Evolutionary conservation across 2,888 invertebrate species (phyloP).

Genomic region (Metallyticus violacea): DNA sequence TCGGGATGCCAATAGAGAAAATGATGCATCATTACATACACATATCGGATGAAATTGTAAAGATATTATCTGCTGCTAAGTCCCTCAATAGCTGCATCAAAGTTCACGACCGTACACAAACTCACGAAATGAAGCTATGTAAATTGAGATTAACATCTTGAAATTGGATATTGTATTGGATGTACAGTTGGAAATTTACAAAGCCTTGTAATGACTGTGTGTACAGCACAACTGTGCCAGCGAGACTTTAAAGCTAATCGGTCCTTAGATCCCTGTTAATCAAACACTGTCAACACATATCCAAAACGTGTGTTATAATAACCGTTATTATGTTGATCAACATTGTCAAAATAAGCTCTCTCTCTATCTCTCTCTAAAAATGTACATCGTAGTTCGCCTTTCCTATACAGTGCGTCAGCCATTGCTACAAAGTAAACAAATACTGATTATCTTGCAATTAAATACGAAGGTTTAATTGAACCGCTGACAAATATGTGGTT

Average conservation of each 20-base stretch:
- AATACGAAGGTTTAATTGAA: neutral
- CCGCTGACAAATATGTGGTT: neutral
- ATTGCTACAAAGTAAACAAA: neutral
- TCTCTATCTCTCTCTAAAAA: neutral
- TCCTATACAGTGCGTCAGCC: neutral
- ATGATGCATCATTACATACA: conserved; percentile 21
- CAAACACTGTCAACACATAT: conserved; percentile 22
- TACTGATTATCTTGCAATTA: neutral
- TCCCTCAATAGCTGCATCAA: neutral
- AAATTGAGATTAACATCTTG: conserved; percentile 30
- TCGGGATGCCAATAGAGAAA: conserved; percentile 2
- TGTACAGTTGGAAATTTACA: neutral
- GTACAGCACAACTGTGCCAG: neutral
- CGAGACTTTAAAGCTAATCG: conserved; percentile 10
- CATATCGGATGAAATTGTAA: conserved; percentile 13
- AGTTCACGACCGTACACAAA: neutral
- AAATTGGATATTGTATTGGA: conserved; percentile 20
- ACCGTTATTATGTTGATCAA: conserved; percentile 21
- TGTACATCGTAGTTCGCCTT: neutral
- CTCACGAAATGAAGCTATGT: conserved; percentile 24
- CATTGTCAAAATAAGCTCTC: conserved; percentile 13
- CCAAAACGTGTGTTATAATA: neutral
- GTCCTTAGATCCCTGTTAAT: conserved; percentile 5
- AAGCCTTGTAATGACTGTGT: neutral
- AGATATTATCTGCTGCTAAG: conserved; percentile 7